Base-by-base conservation (phyloP, 2,113 vertebrate genomes). In the Oncorhynchus tshawytscha region DNA sequence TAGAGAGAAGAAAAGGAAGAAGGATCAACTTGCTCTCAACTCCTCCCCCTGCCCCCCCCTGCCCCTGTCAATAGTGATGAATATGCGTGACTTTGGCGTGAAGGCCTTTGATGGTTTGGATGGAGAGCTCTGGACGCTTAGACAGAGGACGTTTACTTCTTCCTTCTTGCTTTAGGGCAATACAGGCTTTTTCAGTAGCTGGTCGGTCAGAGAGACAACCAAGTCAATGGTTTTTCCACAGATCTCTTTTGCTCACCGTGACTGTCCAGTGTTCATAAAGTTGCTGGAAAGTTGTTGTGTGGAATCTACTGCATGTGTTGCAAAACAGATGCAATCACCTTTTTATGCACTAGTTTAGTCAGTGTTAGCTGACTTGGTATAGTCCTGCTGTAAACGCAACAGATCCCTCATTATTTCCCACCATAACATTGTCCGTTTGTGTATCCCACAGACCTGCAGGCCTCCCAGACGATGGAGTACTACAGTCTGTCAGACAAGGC, bases 381-480 rank as follows among this genome's bases (percentile, higher is more conserved):
- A 11, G 39, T 45, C 39, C 51, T 18, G 4, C 51, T 18, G 12
- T 54, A 18, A 54, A 54, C 16, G 51, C 1, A 1, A 18, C 15
- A 54, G 51, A 18, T 45, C 8, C 39, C 39, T 15, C 1, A 5
- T 54, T 54, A 15, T 16, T 54, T 16, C 15, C 15, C 49, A 13
- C 51, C 51, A 18, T 54, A 54, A 54, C 51, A 54, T 18, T 16
- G 1, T 54, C 5, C 9, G 59, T 24, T 62, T 73, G 24, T 73
- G 27, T 77, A 51, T 59, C 81, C 34, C 92, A 73, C 93, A 99
- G 98, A 98, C 65, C 94, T 99, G 48, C 94, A 93, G 90, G 93
- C 91, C 80, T 96, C 95, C 8, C 94, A 92, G 88, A 95, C 96
- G 16, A 94, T 96, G 3, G 95, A 98, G 77, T 94, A 96, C 87